Conservation (phyloP, 2,797 vertebrate species). For the Parambassis ranga region DNA sequence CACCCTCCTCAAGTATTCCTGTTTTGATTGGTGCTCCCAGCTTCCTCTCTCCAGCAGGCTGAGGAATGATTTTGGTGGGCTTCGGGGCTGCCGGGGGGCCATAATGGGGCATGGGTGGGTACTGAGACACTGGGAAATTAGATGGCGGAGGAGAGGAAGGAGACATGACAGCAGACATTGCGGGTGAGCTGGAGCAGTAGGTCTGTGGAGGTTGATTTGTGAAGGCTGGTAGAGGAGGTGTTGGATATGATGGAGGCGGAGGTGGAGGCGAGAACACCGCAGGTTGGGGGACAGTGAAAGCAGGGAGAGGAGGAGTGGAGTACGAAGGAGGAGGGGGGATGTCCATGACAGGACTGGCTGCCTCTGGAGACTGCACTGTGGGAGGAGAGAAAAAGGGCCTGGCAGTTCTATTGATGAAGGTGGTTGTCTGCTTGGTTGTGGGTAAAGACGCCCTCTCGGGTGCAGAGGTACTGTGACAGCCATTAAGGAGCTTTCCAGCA, state of each 20-base stretch:
- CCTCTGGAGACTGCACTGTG: conserved; percentile 62
- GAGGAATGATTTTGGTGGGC: conserved; percentile 70
- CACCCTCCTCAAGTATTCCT: conserved; percentile 89
- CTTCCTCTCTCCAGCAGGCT: conserved; percentile 55
- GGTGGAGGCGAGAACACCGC: conserved; percentile 70
- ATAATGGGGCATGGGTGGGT: conserved; percentile 80
- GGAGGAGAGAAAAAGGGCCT: conserved; percentile 87
- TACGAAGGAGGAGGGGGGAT: conserved; percentile 85
- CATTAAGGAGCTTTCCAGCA: conserved; percentile 67
- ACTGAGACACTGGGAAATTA: conserved; percentile 66
- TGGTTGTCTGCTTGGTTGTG: conserved; percentile 72
- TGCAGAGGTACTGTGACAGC: conserved; percentile 64
- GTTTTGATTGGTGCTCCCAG: conserved; percentile 77
- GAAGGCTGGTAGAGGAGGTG: conserved; percentile 75
- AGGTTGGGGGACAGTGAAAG: conserved; percentile 50
- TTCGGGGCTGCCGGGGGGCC: conserved; percentile 74
- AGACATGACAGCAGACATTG: conserved; percentile 56
- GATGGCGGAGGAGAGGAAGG: conserved; percentile 29
- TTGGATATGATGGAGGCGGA: conserved; percentile 81
- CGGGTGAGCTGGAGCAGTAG: conserved; percentile 58
- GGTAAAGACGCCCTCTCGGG: conserved; percentile 71
- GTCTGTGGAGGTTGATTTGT: conserved; percentile 65
- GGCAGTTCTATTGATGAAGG: conserved; percentile 90
- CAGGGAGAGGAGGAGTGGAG: conserved; percentile 72
- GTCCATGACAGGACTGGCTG: conserved; percentile 56